Conservation (phyloP, 2,113 vertebrate species). For the Plectropomus leopardus region DNA sequence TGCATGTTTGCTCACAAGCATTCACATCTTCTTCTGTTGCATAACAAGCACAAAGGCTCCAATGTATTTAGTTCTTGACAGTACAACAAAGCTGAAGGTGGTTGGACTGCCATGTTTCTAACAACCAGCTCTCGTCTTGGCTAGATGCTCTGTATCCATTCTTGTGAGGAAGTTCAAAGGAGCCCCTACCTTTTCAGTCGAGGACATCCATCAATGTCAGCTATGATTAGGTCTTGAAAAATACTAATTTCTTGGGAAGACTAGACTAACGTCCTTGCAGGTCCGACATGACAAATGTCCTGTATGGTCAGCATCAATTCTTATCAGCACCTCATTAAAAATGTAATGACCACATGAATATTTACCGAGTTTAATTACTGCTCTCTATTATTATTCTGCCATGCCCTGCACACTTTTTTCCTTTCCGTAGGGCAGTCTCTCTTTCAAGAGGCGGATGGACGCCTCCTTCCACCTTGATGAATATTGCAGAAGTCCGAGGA, state of each 20-base stretch:
- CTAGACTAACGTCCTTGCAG: constrained; percentile 70
- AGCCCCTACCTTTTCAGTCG: constrained; percentile 44
- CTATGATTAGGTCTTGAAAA: constrained; percentile 71
- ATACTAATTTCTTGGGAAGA: constrained; percentile 63
- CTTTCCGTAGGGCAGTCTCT: constrained; percentile 64
- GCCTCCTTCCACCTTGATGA: constrained; percentile 78
- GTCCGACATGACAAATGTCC: constrained; percentile 72
- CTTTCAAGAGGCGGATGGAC: constrained; percentile 50
- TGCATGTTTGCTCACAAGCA: neutral
- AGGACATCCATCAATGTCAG: constrained; percentile 78
- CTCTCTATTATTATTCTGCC: constrained; percentile 59
- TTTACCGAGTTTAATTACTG: constrained; percentile 82
- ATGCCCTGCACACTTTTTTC: constrained; percentile 29
- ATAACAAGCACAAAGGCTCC: constrained; percentile 25
- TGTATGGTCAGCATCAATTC: constrained; percentile 74
- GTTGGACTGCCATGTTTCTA: constrained; percentile 1
- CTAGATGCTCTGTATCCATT: constrained; percentile 29
- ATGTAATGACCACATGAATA: constrained; percentile 85
- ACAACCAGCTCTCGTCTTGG: constrained; percentile 47
- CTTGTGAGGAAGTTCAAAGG: constrained; percentile 60
- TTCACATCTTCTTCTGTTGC: constrained; percentile 7
- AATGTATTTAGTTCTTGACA: constrained; percentile 11
- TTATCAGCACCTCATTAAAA: constrained; percentile 81
- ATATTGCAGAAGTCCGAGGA: constrained; percentile 76
- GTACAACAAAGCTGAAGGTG: neutral